Conservation (phyloP, 2,113 vertebrate species). For the Trichechus manatus region DNA sequence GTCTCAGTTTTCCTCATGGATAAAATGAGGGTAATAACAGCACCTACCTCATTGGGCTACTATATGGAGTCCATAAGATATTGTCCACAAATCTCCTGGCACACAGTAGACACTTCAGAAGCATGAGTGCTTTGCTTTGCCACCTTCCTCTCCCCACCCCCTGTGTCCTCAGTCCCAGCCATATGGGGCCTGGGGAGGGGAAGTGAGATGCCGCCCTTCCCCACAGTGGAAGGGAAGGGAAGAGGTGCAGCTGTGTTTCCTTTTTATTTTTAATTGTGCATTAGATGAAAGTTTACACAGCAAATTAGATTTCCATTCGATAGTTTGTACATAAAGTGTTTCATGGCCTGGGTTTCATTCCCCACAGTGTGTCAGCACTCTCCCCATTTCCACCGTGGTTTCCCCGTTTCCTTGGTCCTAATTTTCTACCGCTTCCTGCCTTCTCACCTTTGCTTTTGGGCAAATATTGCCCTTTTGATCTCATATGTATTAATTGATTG, state of each 20-base stretch:
- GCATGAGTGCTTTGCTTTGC: not conserved
- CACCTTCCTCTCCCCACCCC: not conserved
- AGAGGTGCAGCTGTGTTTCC: not conserved
- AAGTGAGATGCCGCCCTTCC: conserved; percentile 35
- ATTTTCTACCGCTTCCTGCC: no score
- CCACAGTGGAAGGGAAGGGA: not conserved
- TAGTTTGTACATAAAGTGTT: no score
- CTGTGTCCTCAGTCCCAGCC: conserved; percentile 9
- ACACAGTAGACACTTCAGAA: not conserved
- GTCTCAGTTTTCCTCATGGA: not conserved
- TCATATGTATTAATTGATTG: no score
- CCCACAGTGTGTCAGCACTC: no score
- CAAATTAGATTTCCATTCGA: no score
- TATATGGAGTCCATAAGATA: not conserved
- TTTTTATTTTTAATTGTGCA: not conserved
- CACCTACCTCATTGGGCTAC: not conserved
- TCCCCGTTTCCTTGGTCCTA: no score
- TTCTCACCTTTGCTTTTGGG: no score
- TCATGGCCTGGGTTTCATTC: no score
- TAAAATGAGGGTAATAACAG: not conserved
- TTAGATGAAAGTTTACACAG: no score
- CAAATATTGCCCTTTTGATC: no score
- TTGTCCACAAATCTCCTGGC: not conserved
- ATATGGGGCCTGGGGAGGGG: conserved; percentile 42
- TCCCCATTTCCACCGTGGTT: no score